Evolutionary conservation across 2,113 vertebrate genomes (phyloP).

Genomic region (Noturus placidus): DNA sequence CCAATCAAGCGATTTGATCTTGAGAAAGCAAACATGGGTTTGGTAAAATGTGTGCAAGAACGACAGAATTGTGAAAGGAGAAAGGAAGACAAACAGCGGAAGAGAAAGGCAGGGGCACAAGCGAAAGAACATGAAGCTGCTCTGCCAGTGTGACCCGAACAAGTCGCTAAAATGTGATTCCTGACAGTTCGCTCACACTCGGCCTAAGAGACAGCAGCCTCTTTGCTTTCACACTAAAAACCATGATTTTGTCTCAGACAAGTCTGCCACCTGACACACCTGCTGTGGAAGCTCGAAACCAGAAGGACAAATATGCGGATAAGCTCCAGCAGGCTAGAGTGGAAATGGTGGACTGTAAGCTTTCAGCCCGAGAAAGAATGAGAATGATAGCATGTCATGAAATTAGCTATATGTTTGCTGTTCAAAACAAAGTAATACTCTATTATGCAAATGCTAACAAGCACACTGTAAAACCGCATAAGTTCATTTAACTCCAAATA

Average conservation of each 20-base stretch:
- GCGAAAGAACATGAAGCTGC: conserved; percentile 50
- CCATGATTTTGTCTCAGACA: conserved; percentile 54
- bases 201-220: conserved; percentile 47
- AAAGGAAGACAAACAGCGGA: conserved; percentile 42
- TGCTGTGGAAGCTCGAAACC: conserved; percentile 47
- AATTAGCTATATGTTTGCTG: neutral
- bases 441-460: neutral
- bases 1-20: conserved; percentile 34
- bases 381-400: neutral
- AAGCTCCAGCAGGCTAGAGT: conserved; percentile 44
- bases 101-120: conserved; percentile 49
- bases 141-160: conserved; percentile 54
- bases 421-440: neutral
- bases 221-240: conserved; percentile 55
- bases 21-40: conserved; percentile 19
- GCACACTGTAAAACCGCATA: neutral
- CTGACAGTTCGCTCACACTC: conserved; percentile 55
- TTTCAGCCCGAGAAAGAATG: conserved; percentile 21
- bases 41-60: conserved; percentile 44
- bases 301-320: conserved; percentile 51
- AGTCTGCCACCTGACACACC: conserved; percentile 46
- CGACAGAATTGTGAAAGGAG: conserved; percentile 37
- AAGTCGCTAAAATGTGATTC: conserved; percentile 55
- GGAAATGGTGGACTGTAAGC: conserved; percentile 13
- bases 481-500: no score